A percentile compares a stretch with the other conserved stretches of the same genome.
Evolutionary conservation across 2,888 invertebrate genomes (phyloP).

Genomic region (Mactromeris polynyma): DNA sequence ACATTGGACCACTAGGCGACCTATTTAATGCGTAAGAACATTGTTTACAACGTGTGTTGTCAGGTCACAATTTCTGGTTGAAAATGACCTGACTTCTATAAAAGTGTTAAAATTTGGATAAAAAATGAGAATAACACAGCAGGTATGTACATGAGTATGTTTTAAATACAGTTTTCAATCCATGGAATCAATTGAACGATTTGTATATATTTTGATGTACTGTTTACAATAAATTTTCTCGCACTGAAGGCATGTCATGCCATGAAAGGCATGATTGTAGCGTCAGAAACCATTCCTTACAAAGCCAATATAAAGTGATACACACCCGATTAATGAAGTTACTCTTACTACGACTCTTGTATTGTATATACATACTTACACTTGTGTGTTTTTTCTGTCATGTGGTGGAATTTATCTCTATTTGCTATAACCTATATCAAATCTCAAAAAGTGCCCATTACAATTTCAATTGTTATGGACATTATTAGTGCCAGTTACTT

Average conservation of each 20-base stretch:
- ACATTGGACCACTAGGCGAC: not conserved
- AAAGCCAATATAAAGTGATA: too few species aligned
- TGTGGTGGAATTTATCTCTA: too few species aligned
- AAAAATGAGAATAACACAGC: constrained; percentile 60
- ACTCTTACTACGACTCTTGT: too few species aligned
- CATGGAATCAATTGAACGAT: not conserved
- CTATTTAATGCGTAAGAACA: constrained; percentile 32
- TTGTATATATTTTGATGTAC: not conserved
- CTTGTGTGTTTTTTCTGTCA: too few species aligned
- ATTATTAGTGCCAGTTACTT: too few species aligned
- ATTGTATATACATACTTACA: too few species aligned
- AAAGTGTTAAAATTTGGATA: not conserved
- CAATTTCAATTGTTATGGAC: too few species aligned
- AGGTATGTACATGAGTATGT: constrained; percentile 26
- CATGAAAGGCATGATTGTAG: too few species aligned
- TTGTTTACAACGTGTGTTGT: constrained; percentile 64
- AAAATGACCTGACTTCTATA: not conserved
- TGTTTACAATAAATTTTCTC: not conserved
- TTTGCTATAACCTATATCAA: too few species aligned
- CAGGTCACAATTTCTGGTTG: constrained; percentile 34
- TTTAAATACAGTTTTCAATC: not conserved
- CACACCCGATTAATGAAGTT: too few species aligned
- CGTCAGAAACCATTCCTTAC: too few species aligned
- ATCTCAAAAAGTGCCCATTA: too few species aligned
- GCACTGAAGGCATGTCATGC: not conserved